Evolutionary conservation across 2,888 invertebrate species (phyloP), one percentile per base, ranked within the genome.

Genomic region (Lochmaea capreae): DNA sequence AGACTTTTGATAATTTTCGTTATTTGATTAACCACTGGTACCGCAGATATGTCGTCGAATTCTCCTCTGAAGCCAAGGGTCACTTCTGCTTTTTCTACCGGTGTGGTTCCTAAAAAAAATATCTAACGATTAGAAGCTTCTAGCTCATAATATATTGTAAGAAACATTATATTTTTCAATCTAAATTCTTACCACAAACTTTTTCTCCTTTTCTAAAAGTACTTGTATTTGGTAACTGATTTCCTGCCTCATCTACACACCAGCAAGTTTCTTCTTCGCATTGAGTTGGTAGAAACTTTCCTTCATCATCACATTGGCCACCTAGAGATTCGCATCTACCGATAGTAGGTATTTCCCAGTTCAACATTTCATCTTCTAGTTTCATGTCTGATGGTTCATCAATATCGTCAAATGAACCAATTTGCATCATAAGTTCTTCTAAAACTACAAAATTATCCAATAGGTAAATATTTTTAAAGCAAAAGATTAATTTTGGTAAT

Each of bases 231-330:
- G 90, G 88, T 26, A 93, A 82, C 81, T 93, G 93, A 83, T 93
- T 93, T 42, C 93, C 93, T 1, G 95, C 95, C 74, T 95, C 95
- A 85, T 96, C 95, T 3, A 95, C 95, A 85, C 96, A 96, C 95
- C 95, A 95, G 85, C 95, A 95, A 42, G 91, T 90, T 67, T 89
- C 88, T n/a, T 88, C 86, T 26, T 91, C 91, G 83, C 95, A 95
- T 82, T 95, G 95, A 0, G 91, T 92, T 0, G 95, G 92, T 2
- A 91, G 87, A 86, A 95, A 95, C 78, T 91, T 90, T 0, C 94
- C 94, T 75, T 91, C 90, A 2, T 89, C 85, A 77, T 93, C 90
- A 80, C 94, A 94, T n/a, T 91, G 90, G 0, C 87, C 86, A 16
- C 88, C 87, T 18, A 88, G 76, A 0, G 89, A 88, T 68, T 88